These are phyloP conservation scores for Hyaena hyaena DNA, from an alignment of 2,113 vertebrate species.

Conservation along the genomic window DNA sequence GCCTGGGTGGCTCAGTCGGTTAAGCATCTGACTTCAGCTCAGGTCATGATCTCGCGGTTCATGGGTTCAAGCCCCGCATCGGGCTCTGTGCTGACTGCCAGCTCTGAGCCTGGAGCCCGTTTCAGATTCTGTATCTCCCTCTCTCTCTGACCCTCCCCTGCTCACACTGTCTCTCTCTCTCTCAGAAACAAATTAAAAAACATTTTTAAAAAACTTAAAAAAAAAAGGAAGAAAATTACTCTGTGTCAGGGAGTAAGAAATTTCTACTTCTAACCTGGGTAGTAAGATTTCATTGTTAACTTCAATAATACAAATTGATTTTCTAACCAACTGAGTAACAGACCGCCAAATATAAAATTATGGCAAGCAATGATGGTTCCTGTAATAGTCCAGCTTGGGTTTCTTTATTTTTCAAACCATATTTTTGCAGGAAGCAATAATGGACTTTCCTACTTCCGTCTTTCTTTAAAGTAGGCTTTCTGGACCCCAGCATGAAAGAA, in stretches of 20 bases:
- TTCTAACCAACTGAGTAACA: background rate
- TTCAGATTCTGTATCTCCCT: no score
- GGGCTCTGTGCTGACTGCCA: no score
- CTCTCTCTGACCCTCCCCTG: no score
- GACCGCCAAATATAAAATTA: constrained; percentile 25
- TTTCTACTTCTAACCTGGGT: constrained; percentile 35
- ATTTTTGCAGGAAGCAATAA: constrained; percentile 6
- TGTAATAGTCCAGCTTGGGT: background rate
- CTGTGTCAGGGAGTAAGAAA: background rate
- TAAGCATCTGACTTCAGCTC: no score
- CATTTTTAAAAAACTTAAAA: no score
- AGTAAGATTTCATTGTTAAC: constrained; percentile 26
- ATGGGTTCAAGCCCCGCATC: no score
- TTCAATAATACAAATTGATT: constrained; percentile 28
- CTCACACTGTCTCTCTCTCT: no score
- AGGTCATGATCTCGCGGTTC: no score
- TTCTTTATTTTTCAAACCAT: constrained; percentile 23
- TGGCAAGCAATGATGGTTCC: background rate
- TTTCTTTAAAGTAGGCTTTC: constrained; percentile 1
- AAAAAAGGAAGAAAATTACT: background rate
- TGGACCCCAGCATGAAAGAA: background rate
- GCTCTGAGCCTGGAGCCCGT: no score
- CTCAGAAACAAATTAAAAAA: no score
- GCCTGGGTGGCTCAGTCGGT: no score
- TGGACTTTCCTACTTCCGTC: background rate